Evolutionary conservation across 2,888 invertebrate species (phyloP), one percentile per base, ranked within the genome.

Genomic region (Platycnemis pennipes): DNA sequence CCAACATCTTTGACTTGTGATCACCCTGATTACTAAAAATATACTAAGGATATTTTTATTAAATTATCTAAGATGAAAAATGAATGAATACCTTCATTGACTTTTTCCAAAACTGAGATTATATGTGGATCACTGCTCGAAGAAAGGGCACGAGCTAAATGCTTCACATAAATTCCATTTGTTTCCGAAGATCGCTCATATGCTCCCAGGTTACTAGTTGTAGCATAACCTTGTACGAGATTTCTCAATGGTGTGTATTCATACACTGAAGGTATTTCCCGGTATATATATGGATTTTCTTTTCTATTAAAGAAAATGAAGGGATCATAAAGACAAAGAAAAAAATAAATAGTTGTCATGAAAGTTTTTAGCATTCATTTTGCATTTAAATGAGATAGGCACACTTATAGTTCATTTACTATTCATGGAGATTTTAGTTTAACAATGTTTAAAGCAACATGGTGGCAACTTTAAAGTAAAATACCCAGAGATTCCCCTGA

Each of bases 71-170:
- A 31, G 2, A 42, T 26, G 7, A 2, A 49, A 46, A 91, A 16
- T 8, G 8, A 53, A 42, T 26, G 77, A 94, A 37, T 95, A 97
- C 97, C 97, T 96, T 96, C 96, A 96, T 97, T 97, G 42, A 97
- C 97, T 95, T 96, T 96, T 95, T 97, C 96, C 94, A 97, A 95
- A 94, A 97, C 96, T 88, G 96, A 95, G 94, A 96, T 96, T 46
- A 97, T 96, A 95, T 97, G 97, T 3, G 63, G 22, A 69, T 88
- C 88, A 86, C 96, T 95, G 95, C 97, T 96, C 31, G 97, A 96
- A 8, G 95, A 95, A 49, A 97, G 95, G 94, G 97, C 96, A 2
- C 96, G 96, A 95, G 97, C 96, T 94, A 97, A 95, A 0, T 96
- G 96, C 88, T 96, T 96, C 5, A 96, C 95, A 88, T 96, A 96